Evolutionary conservation across 2,797 vertebrate genomes (phyloP).

Genomic region (Okamejei kenojei): DNA sequence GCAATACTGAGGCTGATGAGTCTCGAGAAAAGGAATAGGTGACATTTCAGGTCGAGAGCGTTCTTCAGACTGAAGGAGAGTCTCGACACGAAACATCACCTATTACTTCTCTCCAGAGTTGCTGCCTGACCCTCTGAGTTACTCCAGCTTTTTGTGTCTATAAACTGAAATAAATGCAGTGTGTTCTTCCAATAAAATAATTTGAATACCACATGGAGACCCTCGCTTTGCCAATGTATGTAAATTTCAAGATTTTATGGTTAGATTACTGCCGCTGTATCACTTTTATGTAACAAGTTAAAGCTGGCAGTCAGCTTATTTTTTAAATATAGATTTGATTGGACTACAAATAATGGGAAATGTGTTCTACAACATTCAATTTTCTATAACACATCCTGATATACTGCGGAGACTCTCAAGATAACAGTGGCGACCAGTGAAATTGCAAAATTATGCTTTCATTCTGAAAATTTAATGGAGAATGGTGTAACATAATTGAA

Average conservation of each 20-base stretch:
- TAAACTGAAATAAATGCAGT: background rate
- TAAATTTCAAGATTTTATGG: conserved; percentile 19
- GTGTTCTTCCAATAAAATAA: background rate
- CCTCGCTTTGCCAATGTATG: background rate
- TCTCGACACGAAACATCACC: no score
- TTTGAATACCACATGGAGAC: background rate
- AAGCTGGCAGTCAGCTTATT: background rate
- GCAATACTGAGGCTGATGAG: no score
- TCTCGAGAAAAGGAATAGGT: no score
- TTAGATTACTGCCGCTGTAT: background rate
- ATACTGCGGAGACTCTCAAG: background rate
- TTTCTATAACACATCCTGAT: conserved; percentile 28
- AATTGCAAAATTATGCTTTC: conserved; percentile 36
- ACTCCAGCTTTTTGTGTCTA: no score
- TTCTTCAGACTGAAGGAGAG: no score
- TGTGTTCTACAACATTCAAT: conserved; percentile 13
- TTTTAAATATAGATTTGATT: conserved; percentile 11
- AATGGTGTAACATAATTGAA: conserved; percentile 35
- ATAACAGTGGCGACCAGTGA: conserved; percentile 23
- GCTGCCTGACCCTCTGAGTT: no score
- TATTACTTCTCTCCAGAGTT: no score
- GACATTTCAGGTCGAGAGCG: no score
- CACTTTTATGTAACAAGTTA: background rate
- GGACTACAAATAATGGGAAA: conserved; percentile 35
- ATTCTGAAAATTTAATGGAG: conserved; percentile 25